Percentiles rank a stretch among this genome's conserved stretches.
Conservation (phyloP, 2,113 vertebrate genomes). For the Clinocottus analis region DNA sequence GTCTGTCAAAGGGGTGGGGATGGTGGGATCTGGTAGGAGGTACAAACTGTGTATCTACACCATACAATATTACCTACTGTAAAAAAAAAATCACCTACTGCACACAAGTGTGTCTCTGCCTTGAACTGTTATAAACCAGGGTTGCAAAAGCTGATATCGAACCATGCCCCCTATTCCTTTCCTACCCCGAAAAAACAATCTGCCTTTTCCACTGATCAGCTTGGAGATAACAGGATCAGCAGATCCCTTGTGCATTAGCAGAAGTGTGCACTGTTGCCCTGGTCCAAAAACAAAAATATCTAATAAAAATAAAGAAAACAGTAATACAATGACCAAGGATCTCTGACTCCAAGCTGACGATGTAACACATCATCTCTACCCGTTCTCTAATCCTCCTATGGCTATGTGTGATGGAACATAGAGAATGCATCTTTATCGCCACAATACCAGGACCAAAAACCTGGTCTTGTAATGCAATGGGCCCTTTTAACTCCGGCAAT, state of each 20-base stretch:
- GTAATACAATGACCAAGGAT: slow-evolving; percentile 48
- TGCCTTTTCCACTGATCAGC: slow-evolving; percentile 57
- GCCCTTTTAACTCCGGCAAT: slow-evolving; percentile 30
- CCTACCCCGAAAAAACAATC: slow-evolving; percentile 42
- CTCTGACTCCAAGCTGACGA: slow-evolving; percentile 18
- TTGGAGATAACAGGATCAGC: slow-evolving; percentile 63
- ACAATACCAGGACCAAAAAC: slow-evolving; percentile 18
- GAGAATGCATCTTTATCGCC: slow-evolving; percentile 18
- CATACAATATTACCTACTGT: slow-evolving; percentile 18
- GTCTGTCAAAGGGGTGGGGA: not conserved
- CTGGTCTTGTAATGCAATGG: slow-evolving; percentile 33
- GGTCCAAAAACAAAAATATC: slow-evolving; percentile 23
- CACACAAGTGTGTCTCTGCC: slow-evolving; percentile 25
- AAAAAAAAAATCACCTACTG: slow-evolving; percentile 15
- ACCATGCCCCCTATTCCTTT: slow-evolving; percentile 17
- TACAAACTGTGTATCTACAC: slow-evolving; percentile 7
- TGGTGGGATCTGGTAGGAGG: slow-evolving; percentile 1
- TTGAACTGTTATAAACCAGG: slow-evolving; percentile 35
- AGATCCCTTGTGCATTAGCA: slow-evolving; percentile 49
- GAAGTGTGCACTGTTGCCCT: slow-evolving; percentile 28
- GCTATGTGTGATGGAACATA: slow-evolving; percentile 22
- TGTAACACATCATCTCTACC: slow-evolving; percentile 13
- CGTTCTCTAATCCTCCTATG: slow-evolving; percentile 13
- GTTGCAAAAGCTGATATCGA: slow-evolving; percentile 17
- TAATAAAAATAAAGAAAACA: slow-evolving; percentile 40